Evolutionary conservation across 2,888 invertebrate species (phyloP).

Genomic region (Hypolimnas misippus): DNA sequence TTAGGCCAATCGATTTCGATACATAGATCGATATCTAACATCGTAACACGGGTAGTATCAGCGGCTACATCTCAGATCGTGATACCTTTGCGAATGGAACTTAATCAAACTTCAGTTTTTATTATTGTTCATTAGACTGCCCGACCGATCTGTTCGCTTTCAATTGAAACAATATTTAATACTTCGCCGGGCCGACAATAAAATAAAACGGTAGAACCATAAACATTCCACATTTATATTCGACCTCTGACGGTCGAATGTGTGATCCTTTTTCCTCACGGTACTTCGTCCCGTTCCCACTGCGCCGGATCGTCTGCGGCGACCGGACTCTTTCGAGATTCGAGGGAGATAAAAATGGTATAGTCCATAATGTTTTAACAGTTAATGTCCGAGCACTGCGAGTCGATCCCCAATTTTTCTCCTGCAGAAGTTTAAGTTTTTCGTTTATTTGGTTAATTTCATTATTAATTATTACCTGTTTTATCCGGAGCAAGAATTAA

Average conservation of each 20-base stretch:
- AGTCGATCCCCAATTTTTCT: conserved; percentile 72
- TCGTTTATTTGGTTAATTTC: conserved; percentile 74
- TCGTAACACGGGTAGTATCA: conserved; percentile 68
- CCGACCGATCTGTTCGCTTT: conserved; percentile 79
- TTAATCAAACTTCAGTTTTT: conserved; percentile 70
- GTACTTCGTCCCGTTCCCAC: conserved; percentile 60
- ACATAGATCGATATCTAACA: conserved; percentile 51
- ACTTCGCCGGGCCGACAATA: conserved; percentile 76
- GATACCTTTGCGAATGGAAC: conserved; percentile 68
- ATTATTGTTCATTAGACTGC: conserved; percentile 75
- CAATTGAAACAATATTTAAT: conserved; percentile 84
- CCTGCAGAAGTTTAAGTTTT: conserved; percentile 58
- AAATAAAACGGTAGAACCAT: conserved; percentile 84
- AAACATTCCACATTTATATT: conserved; percentile 84
- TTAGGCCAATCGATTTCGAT: conserved; percentile 36
- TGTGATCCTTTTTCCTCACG: conserved; percentile 54
- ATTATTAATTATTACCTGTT: conserved; percentile 52
- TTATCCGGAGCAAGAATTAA: conserved; percentile 46
- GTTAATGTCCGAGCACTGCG: conserved; percentile 65
- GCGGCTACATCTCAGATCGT: conserved; percentile 49
- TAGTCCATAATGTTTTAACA: conserved; percentile 82
- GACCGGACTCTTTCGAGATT: conserved; percentile 66
- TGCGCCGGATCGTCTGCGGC: conserved; percentile 77
- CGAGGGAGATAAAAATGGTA: conserved; percentile 76
- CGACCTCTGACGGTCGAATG: conserved; percentile 77